Base-by-base conservation (phyloP, 2,888 invertebrate genomes). In the Acanthoscelides obtectus region DNA sequence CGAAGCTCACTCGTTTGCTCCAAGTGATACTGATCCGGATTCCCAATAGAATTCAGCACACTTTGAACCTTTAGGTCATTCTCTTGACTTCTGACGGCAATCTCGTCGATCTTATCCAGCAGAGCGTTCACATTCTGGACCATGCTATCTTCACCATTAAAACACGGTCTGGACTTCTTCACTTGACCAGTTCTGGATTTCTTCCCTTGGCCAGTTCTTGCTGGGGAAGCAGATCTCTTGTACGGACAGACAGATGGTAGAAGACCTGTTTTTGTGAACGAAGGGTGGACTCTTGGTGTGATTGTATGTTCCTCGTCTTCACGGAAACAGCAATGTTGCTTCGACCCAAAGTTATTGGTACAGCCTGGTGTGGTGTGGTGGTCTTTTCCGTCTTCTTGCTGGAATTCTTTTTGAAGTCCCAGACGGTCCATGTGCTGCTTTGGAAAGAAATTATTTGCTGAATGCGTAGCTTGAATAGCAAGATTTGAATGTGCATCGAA, bases 91-190 rank as follows among this genome's bases (percentile, higher is more conserved):
- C 63, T 45, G 20, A 21, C 67, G 20, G 73, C 64, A 22, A 69
- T 69, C 68, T 73, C 66, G 25, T 73, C 69, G 64, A 71, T 73
- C 63, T 64, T 73, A n/a, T 73, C 69, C 25, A 73, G 69, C n/a
- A 71, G 21, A 64, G 67, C 69, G 25, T 73, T 65, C 17, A 71
- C 69, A 8, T 73, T 71, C 6, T 64, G 67, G n/a, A 69, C 67
- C 5, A 71, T 20, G 20, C 71, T 71, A 20, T 73, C 66, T 20
- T 69, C 73, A 20, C 69, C 66, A 22, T 68, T 22, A 2, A n/a
- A 21, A 12, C 45, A 45, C 12, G 3, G 45, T 45, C 45, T 45
- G 45, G 45, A 45, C 45, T 45, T 45, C 45, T 45, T 45, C 45
- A 45, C 45, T 12, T 45, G 45, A 45, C 45, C 45, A 12, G 5